Evolutionary conservation across 2,888 invertebrate species (phyloP), one percentile per base, ranked within the genome.

Genomic region (Drosophila lacicola): DNA sequence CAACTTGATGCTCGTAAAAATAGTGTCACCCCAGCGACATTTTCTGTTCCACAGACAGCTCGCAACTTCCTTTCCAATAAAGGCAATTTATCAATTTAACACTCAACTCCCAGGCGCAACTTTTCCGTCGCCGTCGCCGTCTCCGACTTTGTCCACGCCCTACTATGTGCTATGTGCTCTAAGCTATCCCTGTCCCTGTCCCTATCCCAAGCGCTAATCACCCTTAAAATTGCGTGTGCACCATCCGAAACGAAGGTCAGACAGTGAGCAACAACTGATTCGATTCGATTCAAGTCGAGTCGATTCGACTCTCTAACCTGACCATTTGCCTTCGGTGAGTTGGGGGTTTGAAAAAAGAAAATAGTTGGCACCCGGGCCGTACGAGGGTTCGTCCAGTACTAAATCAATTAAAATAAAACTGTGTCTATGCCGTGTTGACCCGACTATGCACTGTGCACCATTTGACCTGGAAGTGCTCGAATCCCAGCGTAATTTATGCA

Each of bases 21-120:
- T 61, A 66, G 67, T 67, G 49, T 63, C 62, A 68, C 57, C 61
- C 74, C 62, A 53, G 50, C 8, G 55, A 25, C 45, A 55, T 25
- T 45, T 17, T 14, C 33, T 29, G 17, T 17, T 14, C 3, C 41
- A 53, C 64, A 66, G 65, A 57, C 82, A 63, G 71, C 68, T 79
- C 68, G 57, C 82, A 80, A 83, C 86, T 85, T 82, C 82, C 85
- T 86, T 86, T 86, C 77, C 82, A 82, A 86, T 83, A 79, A 79
- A 71, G 79, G 83, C 86, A 83, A 82, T 82, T 82, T 82, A 86
- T 82, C 86, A 86, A 86, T 86, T 82, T 81, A 82, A 86, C 82
- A 82, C 82, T 82, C 83, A 77, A 80, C 70, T 83, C 74, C 63
- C 76, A 34, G 66, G 50, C 58, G 71, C 44, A 60, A 71, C 57